Percentiles rank a stretch among this genome's conserved stretches.
These are phyloP conservation scores for Desmodus rotundus DNA, from an alignment of 2,113 vertebrate species.

Conservation along the genomic window DNA sequence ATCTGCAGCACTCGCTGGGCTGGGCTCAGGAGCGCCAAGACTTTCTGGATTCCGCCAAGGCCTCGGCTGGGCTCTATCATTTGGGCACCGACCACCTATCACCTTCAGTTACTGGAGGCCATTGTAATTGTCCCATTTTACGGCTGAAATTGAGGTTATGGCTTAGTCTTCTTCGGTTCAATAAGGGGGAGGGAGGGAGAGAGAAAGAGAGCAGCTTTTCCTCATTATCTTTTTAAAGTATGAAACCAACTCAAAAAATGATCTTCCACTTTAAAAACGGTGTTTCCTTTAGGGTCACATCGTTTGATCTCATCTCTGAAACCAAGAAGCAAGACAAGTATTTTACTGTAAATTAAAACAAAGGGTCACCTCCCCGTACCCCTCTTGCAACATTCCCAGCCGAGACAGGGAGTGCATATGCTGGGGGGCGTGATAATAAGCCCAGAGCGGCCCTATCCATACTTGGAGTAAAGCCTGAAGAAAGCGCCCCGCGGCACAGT, in stretches of 20 bases:
- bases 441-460: background rate
- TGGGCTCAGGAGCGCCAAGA: background rate
- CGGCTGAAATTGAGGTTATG: background rate
- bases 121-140: background rate
- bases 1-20: background rate
- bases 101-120: background rate
- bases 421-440: background rate
- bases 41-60: background rate
- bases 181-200: accelerated
- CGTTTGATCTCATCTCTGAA: conserved; percentile 18
- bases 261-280: background rate
- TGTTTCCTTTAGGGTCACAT: background rate
- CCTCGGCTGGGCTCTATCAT: background rate
- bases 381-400: background rate
- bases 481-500: background rate
- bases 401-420: background rate
- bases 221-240: background rate
- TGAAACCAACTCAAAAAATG: background rate
- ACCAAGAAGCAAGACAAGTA: background rate
- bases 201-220: background rate
- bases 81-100: background rate
- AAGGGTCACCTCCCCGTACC: background rate
- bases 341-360: background rate
- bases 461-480: background rate
- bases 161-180: background rate